phyloP scores from a whole-genome alignment of 2,113 vertebrate genomes.

The Oryzias celebensis region DNA sequence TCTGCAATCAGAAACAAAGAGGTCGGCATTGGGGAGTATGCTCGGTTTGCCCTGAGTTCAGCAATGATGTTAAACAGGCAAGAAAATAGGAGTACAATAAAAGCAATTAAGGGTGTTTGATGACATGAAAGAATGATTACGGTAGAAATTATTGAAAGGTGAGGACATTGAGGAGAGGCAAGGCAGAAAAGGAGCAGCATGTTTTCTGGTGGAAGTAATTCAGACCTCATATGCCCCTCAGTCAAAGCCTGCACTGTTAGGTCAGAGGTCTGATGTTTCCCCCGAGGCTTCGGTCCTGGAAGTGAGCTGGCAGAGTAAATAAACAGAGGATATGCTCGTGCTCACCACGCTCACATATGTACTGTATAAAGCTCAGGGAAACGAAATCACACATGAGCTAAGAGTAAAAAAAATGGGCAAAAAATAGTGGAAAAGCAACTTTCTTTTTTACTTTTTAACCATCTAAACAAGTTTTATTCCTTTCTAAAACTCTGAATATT shows the following conservation, averaged over 20 bases:
- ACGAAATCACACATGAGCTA: conserved; percentile 17
- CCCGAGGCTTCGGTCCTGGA: conserved; percentile 64
- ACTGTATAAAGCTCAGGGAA: conserved; percentile 41
- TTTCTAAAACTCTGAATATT: too few species aligned
- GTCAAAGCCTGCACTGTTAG: conserved; percentile 70
- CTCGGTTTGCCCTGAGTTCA: neutral
- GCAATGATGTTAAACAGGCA: neutral
- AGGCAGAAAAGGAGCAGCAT: conserved; percentile 19
- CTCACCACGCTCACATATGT: conserved; percentile 65
- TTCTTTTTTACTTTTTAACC: too few species aligned
- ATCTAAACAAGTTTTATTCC: too few species aligned
- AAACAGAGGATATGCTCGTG: conserved; percentile 62
- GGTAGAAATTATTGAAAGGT: conserved; percentile 24
- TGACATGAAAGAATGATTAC: conserved; percentile 1
- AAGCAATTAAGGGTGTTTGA: conserved; percentile 11
- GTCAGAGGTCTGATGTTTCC: conserved; percentile 60
- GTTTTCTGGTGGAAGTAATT: conserved; percentile 42
- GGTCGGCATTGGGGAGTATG: neutral
- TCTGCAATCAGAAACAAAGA: neutral
- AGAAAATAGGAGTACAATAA: neutral
- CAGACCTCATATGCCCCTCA: conserved; percentile 51
- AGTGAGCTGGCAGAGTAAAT: conserved; percentile 73
- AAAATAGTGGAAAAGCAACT: too few species aligned
- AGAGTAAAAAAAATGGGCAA: conserved; percentile 6
- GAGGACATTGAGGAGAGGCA: conserved; percentile 14